Evolutionary conservation across 2,113 vertebrate species (phyloP).

Genomic region (Motacilla tschutschensis): DNA sequence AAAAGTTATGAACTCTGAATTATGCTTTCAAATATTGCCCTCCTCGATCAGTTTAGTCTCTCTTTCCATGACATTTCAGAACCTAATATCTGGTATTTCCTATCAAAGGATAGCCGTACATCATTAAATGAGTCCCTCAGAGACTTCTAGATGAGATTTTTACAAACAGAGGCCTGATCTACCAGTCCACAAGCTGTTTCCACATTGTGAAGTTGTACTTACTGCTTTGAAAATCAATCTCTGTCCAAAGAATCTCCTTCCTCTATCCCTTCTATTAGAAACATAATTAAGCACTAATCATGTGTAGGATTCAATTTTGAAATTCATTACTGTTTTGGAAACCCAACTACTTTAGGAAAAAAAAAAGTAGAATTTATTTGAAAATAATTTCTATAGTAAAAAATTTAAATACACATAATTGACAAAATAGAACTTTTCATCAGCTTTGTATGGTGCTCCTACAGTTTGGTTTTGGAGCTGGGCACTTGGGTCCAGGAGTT

Average conservation of each 20-base stretch:
- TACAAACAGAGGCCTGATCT: not conserved
- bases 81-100: not conserved
- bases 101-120: not conserved
- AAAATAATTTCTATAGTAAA: not conserved
- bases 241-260: not conserved
- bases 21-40: not conserved
- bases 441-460: not conserved
- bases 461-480: not conserved
- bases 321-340: not conserved
- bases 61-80: not conserved
- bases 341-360: not conserved
- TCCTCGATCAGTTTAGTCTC: not conserved
- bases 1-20: not conserved
- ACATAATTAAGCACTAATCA: not conserved
- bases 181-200: not conserved
- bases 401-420: not conserved
- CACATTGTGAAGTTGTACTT: not conserved
- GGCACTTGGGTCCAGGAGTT: not conserved
- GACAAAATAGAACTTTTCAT: not conserved
- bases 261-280: not conserved
- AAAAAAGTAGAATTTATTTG: not conserved
- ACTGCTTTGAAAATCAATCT: not conserved
- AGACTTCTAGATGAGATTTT: not conserved
- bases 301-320: accelerated
- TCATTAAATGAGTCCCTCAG: not conserved